These are phyloP conservation scores for Pachyramphus minor DNA, from an alignment of 2,113 vertebrate species.

Conservation along the genomic window DNA sequence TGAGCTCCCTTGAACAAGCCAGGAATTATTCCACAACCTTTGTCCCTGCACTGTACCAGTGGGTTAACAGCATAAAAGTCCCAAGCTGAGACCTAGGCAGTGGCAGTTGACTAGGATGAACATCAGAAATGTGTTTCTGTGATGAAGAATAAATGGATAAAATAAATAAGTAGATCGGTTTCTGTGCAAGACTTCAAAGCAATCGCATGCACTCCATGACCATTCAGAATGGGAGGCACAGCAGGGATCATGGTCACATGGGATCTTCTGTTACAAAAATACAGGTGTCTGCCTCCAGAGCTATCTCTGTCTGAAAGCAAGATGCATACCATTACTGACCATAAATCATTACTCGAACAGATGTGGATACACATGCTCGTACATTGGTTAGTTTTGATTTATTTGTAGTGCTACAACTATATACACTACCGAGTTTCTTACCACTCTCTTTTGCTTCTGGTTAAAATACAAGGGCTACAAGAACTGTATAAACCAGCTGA, in stretches of 20 bases:
- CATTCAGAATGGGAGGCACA: not conserved
- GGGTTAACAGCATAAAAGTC: not conserved
- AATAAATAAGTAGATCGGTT: not conserved
- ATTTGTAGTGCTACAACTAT: not conserved
- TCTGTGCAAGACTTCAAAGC: not conserved
- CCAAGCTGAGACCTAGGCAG: not conserved
- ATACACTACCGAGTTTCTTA: not conserved
- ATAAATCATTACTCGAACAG: not conserved
- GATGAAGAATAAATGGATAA: not conserved
- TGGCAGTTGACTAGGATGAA: not conserved
- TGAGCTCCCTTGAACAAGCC: not conserved
- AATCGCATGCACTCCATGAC: not conserved
- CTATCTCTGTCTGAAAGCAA: not conserved
- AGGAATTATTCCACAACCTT: not conserved
- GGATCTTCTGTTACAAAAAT: not conserved
- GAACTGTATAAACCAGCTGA: not conserved
- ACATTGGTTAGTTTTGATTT: not conserved
- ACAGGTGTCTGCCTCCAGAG: not conserved
- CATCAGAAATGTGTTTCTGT: not conserved
- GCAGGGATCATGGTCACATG: not conserved
- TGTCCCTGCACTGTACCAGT: accelerated
- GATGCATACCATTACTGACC: too few relatives aligned
- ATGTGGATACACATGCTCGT: not conserved
- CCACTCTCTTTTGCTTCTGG: not conserved
- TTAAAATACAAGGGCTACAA: not conserved